Base-by-base conservation (phyloP, 2,888 invertebrate genomes). In the Diaperis boleti region DNA sequence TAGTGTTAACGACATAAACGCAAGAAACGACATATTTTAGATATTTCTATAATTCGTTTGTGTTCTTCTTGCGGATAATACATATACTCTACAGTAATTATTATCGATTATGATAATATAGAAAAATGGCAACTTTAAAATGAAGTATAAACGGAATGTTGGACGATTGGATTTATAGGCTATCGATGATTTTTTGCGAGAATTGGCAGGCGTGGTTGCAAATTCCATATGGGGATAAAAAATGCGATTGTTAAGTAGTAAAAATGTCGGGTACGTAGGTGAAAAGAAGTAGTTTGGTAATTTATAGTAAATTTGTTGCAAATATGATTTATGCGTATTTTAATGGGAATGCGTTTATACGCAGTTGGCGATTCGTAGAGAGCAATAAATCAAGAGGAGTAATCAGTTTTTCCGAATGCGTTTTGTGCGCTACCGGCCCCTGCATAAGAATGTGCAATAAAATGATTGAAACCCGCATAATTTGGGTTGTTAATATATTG, bases 381-480 rank as follows among this genome's bases (percentile, higher is more conserved):
- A 52, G 64, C 47, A 59, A 59, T 68, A 68, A 68, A 68, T 68
- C 68, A 68, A 52, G 45, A 60, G 13, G 47, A 47, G 66, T 64
- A 68, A 68, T 68, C 62, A 68, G 64, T 62, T 66, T 66, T 64
- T 62, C 57, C 62, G 63, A 65, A 49, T 65, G 63, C 56, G 42
- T 56, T 47, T 55, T 61, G 62, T 60, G 57, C 50, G 64, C 61
- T 59, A 62, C 59, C 59, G 49, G 42, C 55, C 47, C 33, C 45
- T 59, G 54, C 35, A 41, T 44, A 66, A 66, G 66, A 68, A 68
- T 64, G 65, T 64, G 60, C 65, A 62, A 66, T 62, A 65, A 68
- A 66, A 33, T 61, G 65, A 65, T 67, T 65, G 67, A 67, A 67
- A 61, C 65, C 65, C 54, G 67, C 65, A 67, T 68, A 66, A 68